These are phyloP conservation scores for Nasua narica DNA, from an alignment of 2,797 vertebrate species.

Conservation along the genomic window DNA sequence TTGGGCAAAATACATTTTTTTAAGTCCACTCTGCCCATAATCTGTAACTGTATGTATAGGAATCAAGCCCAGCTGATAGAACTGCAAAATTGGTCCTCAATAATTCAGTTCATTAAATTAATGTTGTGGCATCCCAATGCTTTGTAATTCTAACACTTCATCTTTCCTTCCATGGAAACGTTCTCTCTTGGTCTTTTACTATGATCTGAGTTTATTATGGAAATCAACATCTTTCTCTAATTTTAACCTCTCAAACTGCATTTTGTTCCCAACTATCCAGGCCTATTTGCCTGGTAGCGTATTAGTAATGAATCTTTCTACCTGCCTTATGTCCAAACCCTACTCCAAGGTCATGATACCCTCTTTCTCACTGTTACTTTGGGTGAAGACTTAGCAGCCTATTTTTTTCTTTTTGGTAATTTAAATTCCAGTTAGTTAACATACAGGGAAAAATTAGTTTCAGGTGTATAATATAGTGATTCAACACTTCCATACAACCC, in stretches of 20 bases:
- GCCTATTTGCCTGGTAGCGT: not conserved
- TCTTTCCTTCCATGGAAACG: not conserved
- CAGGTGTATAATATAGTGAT: not conserved
- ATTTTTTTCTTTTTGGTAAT: not conserved
- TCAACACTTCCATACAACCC: not conserved
- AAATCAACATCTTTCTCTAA: not conserved
- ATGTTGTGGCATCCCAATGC: not conserved
- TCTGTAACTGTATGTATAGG: not conserved
- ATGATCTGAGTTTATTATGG: not conserved
- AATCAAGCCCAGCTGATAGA: not conserved
- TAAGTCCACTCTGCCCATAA: not conserved
- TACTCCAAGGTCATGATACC: not conserved
- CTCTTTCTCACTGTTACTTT: not conserved
- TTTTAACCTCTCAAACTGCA: not conserved
- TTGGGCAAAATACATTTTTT: not conserved
- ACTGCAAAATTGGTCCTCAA: not conserved
- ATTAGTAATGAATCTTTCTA: not conserved
- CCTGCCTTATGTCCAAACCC: not conserved
- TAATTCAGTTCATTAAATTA: not conserved
- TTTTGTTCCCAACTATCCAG: not conserved
- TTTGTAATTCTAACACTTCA: not conserved
- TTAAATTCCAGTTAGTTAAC: not conserved
- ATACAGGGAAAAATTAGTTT: not conserved
- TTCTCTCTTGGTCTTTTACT: not conserved
- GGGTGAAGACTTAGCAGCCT: not conserved